Evolutionary conservation across 1,140 invertebrate species (phyloP).

Genomic region (Hyphantria cunea): DNA sequence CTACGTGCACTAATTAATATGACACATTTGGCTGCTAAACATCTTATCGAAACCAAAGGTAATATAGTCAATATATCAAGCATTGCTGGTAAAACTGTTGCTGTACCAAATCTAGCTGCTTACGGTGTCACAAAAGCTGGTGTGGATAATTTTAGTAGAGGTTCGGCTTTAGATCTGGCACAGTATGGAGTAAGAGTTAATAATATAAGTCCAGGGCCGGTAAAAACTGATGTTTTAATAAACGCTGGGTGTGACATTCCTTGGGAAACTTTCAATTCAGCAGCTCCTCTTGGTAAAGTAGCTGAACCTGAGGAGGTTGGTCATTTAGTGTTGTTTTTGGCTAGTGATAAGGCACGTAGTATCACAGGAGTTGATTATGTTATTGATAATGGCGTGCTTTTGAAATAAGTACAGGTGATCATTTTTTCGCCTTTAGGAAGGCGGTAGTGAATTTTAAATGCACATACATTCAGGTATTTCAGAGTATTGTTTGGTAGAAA

Average conservation of each 20-base stretch:
- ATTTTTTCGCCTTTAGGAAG: too few relatives aligned
- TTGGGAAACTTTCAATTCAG: conserved; percentile 4
- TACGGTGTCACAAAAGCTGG: conserved; percentile 87
- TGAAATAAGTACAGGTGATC: background rate
- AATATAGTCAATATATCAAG: conserved; percentile 44
- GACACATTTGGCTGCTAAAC: conserved; percentile 87
- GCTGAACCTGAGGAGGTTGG: conserved; percentile 32
- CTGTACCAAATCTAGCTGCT: conserved; percentile 82
- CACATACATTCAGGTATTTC: too few relatives aligned
- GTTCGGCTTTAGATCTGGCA: conserved; percentile 27
- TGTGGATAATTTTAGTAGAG: conserved; percentile 82
- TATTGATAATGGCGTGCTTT: conserved; percentile 21
- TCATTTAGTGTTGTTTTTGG: conserved; percentile 32
- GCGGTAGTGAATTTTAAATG: too few relatives aligned
- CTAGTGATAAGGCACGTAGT: conserved; percentile 28
- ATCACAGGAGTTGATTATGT: conserved; percentile 35
- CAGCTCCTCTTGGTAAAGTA: conserved; percentile 23
- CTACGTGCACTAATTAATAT: conserved; percentile 86
- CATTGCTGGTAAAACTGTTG: conserved; percentile 15
- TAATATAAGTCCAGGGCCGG: conserved; percentile 34
- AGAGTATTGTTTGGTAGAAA: too few relatives aligned
- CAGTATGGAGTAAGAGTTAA: conserved; percentile 33
- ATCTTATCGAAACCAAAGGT: conserved; percentile 86
- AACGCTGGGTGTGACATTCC: conserved; percentile 24
- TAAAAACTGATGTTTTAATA: conserved; percentile 30